These are phyloP conservation scores for Xenopus borealis DNA, from an alignment of 2,113 vertebrate genomes.

Conservation along the genomic window DNA sequence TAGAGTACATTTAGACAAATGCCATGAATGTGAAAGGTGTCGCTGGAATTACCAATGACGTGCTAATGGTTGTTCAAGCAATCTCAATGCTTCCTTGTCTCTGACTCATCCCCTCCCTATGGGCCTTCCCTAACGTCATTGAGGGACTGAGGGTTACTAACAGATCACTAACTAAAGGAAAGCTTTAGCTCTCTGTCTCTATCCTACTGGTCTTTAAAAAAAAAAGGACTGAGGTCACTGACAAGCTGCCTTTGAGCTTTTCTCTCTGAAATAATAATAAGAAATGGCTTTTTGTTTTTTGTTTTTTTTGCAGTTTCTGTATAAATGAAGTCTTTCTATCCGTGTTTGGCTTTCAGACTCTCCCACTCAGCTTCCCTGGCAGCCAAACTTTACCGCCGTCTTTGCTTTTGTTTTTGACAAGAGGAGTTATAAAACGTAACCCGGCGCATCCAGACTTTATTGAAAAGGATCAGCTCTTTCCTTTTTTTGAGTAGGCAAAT, in stretches of 20 bases:
- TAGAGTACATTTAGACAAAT: conserved; percentile 79
- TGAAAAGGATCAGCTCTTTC: not conserved
- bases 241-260: conserved; percentile 60
- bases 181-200: conserved; percentile 59
- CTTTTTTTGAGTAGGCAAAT: not conserved
- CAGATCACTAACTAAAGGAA: conserved; percentile 76
- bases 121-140: conserved; percentile 92
- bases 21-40: conserved; percentile 89
- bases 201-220: conserved; percentile 53
- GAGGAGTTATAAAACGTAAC: not conserved
- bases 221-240: conserved; percentile 67
- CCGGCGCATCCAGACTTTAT: not conserved
- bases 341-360: conserved; percentile 47
- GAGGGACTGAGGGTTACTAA: conserved; percentile 76
- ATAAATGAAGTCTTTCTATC: conserved; percentile 49
- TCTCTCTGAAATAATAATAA: conserved; percentile 52
- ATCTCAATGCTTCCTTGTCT: conserved; percentile 84
- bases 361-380: conserved; percentile 33
- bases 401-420: not conserved
- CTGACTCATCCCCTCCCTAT: conserved; percentile 95
- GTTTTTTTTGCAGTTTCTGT: conserved; percentile 16
- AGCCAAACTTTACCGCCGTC: not conserved
- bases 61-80: conserved; percentile 84
- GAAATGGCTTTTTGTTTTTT: not conserved
- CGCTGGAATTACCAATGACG: conserved; percentile 92